Evolutionary conservation across 2,113 vertebrate genomes (phyloP).

Genomic region (Apodemus sylvaticus): DNA sequence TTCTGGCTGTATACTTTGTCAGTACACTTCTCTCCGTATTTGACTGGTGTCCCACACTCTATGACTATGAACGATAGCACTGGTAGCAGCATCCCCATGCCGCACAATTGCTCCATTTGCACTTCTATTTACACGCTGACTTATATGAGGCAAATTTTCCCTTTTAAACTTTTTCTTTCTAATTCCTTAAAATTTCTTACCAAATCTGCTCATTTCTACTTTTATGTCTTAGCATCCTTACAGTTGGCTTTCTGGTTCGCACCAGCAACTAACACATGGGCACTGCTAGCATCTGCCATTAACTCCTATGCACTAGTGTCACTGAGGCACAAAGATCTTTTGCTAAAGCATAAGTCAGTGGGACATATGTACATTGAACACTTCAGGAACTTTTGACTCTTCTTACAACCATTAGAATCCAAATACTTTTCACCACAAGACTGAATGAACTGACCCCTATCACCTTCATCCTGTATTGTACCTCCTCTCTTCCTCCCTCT

Average conservation of each 20-base stretch:
- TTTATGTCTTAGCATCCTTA: neutral
- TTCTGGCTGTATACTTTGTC: neutral
- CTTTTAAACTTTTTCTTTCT: neutral
- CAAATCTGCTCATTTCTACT: neutral
- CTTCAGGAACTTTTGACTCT: neutral
- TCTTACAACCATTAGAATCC: neutral
- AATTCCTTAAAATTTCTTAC: neutral
- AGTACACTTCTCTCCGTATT: neutral
- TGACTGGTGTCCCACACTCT: neutral
- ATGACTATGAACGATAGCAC: neutral
- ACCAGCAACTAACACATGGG: neutral
- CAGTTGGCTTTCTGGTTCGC: neutral
- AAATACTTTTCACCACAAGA: neutral
- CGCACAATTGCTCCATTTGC: neutral
- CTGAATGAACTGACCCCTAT: fast-evolving
- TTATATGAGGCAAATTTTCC: neutral
- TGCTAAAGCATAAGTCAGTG: neutral
- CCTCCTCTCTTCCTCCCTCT: neutral
- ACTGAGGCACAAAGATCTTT: neutral
- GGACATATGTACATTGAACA: neutral
- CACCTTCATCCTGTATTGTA: fast-evolving
- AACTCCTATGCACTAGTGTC: neutral
- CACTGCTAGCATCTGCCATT: fast-evolving
- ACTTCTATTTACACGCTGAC: neutral
- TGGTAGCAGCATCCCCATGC: neutral